Percentiles rank a stretch among this genome's conserved stretches.
Evolutionary conservation across 2,113 vertebrate genomes (phyloP).

Genomic region (Rhinopithecus roxellana): DNA sequence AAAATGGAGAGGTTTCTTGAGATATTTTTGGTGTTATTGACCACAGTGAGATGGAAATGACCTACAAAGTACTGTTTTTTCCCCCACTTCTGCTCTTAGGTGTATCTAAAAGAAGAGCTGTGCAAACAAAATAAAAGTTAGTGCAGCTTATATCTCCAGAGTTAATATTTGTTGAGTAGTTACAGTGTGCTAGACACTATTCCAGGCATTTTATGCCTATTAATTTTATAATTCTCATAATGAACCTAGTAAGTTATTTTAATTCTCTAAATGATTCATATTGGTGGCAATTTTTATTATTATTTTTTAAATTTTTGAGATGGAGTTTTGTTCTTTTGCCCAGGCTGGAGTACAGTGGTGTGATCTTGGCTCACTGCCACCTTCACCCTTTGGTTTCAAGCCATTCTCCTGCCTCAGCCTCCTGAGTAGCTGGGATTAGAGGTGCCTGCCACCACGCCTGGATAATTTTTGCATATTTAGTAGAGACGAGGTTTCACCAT

Average conservation of each 20-base stretch:
- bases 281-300: not conserved
- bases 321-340: no score
- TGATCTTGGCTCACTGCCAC: no score
- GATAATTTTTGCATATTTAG: no score
- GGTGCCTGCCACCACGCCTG: rapidly evolving
- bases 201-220: not conserved
- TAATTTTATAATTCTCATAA: not conserved
- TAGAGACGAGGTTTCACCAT: no score
- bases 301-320: no score
- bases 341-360: no score
- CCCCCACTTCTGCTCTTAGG: not conserved
- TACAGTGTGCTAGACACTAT: not conserved
- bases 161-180: not conserved
- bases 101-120: not conserved
- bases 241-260: not conserved
- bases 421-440: no score
- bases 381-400: no score
- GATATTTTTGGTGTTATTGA: conserved; percentile 62
- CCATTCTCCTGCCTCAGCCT: no score
- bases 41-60: conserved; percentile 32
- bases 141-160: not conserved
- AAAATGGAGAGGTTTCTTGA: conserved; percentile 27
- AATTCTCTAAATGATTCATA: not conserved
- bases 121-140: not conserved
- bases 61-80: not conserved